phyloP scores from a whole-genome alignment of 2,888 invertebrate species.

The Hipparchia sbordonii region DNA sequence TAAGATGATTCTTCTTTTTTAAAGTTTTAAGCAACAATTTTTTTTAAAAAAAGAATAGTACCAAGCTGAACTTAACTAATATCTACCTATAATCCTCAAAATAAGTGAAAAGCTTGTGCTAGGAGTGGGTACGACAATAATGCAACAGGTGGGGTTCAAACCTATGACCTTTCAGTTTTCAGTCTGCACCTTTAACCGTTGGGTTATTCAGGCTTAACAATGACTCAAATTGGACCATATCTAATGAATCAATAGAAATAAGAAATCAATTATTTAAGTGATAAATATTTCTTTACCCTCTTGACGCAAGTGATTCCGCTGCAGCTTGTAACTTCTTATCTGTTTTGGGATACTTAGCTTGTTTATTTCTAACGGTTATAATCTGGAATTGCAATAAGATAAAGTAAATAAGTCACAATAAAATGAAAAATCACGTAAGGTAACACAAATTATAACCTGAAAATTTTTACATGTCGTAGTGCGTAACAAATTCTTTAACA shows the following conservation, averaged over 20 bases:
- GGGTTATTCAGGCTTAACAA: too few species aligned
- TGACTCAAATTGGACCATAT: too few species aligned
- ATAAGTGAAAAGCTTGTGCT: too few species aligned
- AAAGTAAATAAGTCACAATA: neutral
- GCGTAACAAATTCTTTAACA: constrained; percentile 54
- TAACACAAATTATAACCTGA: constrained; percentile 57
- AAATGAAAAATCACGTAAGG: constrained; percentile 14
- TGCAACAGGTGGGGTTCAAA: too few species aligned
- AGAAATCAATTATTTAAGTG: neutral
- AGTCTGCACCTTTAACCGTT: too few species aligned
- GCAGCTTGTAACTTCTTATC: constrained; percentile 78
- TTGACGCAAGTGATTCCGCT: constrained; percentile 85
- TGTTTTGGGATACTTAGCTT: constrained; percentile 67
- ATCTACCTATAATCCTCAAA: too few species aligned
- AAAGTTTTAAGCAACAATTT: too few species aligned
- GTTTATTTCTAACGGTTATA: constrained; percentile 55
- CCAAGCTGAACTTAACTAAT: too few species aligned
- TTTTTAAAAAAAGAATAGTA: too few species aligned
- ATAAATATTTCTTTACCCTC: constrained; percentile 80
- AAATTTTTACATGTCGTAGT: constrained; percentile 54
- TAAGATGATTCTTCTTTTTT: too few species aligned
- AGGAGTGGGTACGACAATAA: too few species aligned
- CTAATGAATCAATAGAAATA: neutral
- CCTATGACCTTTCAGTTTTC: too few species aligned
- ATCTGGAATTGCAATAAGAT: constrained; percentile 51